These are phyloP conservation scores for Agrotis puta DNA, from an alignment of 2,888 invertebrate genomes.

Conservation along the genomic window DNA sequence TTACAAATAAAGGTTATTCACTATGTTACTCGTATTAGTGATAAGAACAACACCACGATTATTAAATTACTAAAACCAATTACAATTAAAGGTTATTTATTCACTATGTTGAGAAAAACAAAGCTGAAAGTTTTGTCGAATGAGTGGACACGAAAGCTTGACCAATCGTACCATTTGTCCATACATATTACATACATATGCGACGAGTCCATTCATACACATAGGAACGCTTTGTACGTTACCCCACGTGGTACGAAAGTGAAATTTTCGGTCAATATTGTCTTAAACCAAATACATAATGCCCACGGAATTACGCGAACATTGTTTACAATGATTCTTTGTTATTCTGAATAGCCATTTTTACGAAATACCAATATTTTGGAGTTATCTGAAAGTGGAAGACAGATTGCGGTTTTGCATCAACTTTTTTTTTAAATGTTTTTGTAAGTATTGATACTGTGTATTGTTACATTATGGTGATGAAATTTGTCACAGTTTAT, in stretches of 20 bases:
- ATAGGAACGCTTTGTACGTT: conserved; percentile 34
- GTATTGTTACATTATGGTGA: background rate
- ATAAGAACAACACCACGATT: conserved; percentile 11
- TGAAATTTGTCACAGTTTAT: background rate
- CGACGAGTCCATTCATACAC: conserved; percentile 10
- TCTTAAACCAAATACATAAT: conserved; percentile 71
- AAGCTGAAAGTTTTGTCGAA: conserved; percentile 59
- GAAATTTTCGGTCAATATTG: conserved; percentile 86
- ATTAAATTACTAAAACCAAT: conserved; percentile 1
- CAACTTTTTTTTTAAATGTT: background rate
- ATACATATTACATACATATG: conserved; percentile 27
- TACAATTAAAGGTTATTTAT: conserved; percentile 2
- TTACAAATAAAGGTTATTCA: conserved; percentile 13
- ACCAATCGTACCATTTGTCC: conserved; percentile 67
- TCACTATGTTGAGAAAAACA: conserved; percentile 36
- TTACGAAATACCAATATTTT: conserved; percentile 35
- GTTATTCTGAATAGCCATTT: conserved; percentile 35
- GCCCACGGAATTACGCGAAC: conserved; percentile 66
- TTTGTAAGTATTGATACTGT: background rate
- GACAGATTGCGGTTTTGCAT: conserved; percentile 24
- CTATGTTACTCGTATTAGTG: too few relatives aligned
- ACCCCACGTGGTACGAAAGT: conserved; percentile 76
- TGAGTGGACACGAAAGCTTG: conserved; percentile 74
- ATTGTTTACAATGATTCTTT: conserved; percentile 53
- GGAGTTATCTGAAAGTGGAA: conserved; percentile 19